Conservation (phyloP, 2,113 vertebrate species). For the Argyrosomus japonicus region DNA sequence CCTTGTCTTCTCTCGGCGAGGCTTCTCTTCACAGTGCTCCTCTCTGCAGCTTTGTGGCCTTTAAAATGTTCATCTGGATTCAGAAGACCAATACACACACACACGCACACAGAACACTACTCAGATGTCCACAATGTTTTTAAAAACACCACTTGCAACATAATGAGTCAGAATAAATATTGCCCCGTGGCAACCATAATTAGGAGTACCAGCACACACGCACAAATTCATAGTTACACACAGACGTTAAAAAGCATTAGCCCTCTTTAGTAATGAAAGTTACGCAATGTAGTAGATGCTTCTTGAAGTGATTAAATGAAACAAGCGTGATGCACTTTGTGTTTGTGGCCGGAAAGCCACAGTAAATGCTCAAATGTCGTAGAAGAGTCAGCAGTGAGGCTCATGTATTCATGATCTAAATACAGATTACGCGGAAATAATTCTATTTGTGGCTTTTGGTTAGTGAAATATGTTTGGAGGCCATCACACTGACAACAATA, state of each 20-base stretch:
- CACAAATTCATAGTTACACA: conserved; percentile 15
- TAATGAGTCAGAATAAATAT: conserved; percentile 35
- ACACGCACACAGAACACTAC: background rate
- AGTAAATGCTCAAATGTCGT: conserved; percentile 24
- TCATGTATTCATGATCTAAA: conserved; percentile 46
- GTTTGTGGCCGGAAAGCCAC: conserved; percentile 50
- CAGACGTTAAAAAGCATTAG: background rate
- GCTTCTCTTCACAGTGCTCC: background rate
- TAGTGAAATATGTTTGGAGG: conserved; percentile 40
- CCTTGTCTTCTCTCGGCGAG: background rate
- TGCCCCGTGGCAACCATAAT: conserved; percentile 20
- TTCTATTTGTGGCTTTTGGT: conserved; percentile 67
- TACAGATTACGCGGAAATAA: conserved; percentile 56
- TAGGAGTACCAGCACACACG: background rate
- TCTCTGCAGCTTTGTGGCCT: conserved; percentile 1
- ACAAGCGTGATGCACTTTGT: conserved; percentile 37
- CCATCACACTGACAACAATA: conserved; percentile 23
- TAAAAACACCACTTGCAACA: conserved; percentile 20
- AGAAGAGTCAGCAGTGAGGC: conserved; percentile 46
- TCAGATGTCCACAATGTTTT: conserved; percentile 22
- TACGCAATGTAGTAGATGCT: conserved; percentile 19
- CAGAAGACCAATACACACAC: no score
- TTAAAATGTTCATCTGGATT: background rate
- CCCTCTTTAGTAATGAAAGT: background rate
- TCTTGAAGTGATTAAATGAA: conserved; percentile 56